phyloP scores from a whole-genome alignment of 2,797 vertebrate species.

The Cirrhinus mrigala region DNA sequence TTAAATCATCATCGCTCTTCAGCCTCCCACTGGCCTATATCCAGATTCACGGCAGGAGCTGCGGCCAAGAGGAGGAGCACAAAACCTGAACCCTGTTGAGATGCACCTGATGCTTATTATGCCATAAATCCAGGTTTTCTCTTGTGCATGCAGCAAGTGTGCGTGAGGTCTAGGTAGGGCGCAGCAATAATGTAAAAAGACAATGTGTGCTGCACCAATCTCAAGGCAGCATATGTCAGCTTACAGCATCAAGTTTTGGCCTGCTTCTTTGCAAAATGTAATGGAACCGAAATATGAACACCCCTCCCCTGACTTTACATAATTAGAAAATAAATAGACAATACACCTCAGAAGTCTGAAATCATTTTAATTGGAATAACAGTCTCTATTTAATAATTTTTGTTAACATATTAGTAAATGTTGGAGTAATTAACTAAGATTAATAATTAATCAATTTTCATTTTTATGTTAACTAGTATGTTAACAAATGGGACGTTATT shows the following conservation, averaged over 20 bases:
- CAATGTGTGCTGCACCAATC: conserved; percentile 3
- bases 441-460: no score
- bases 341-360: no score
- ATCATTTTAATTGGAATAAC: no score
- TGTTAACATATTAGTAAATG: no score
- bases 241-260: background rate
- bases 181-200: background rate
- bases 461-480: no score
- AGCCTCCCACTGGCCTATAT: conserved; percentile 5
- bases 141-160: conserved; percentile 4
- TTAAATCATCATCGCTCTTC: conserved; percentile 9
- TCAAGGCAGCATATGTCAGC: background rate
- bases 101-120: conserved; percentile 4
- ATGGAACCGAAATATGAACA: no score
- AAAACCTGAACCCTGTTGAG: background rate
- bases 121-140: conserved; percentile 14
- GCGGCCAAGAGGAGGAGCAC: background rate
- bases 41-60: background rate
- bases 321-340: background rate
- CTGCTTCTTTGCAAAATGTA: background rate
- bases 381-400: no score
- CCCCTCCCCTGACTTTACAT: background rate
- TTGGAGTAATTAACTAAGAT: no score
- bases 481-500: no score
- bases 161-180: background rate